Evolutionary conservation across 92 coral and sea anemone species (phyloP).

Genomic region (Hydrozoanthus gracilis): DNA sequence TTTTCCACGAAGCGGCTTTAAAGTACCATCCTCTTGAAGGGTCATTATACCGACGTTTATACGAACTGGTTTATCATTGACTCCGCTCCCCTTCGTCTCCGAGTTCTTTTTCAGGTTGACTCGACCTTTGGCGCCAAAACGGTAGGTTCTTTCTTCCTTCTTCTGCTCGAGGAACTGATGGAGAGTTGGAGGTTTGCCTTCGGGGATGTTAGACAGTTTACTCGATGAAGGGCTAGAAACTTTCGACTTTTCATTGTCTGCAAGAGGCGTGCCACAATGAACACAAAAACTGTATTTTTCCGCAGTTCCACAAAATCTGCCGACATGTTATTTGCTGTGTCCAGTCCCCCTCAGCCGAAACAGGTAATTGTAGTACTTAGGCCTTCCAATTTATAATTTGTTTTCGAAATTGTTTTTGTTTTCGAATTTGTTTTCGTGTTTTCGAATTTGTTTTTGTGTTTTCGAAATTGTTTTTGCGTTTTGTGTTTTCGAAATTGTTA

Average conservation of each 20-base stretch:
- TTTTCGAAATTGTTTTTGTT: slow-evolving; percentile 12
- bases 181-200: slow-evolving; percentile 30
- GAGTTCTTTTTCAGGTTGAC: slow-evolving; percentile 26
- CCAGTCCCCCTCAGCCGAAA: slow-evolving; percentile 20
- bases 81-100: slow-evolving; percentile 19
- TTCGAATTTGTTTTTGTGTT: too few relatives aligned
- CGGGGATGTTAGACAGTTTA: slow-evolving; percentile 27
- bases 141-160: slow-evolving; percentile 26
- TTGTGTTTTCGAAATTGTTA: too few relatives aligned
- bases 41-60: slow-evolving; percentile 22
- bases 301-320: slow-evolving; percentile 18
- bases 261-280: not conserved
- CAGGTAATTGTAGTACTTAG: too few relatives aligned
- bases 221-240: slow-evolving; percentile 12
- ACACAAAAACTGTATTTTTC: slow-evolving; percentile 18
- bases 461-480: too few relatives aligned
- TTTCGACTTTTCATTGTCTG: slow-evolving; percentile 11
- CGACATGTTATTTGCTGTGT: not conserved
- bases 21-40: slow-evolving; percentile 35
- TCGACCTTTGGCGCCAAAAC: slow-evolving; percentile 26
- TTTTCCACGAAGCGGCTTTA: slow-evolving; percentile 29
- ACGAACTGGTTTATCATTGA: slow-evolving; percentile 16
- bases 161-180: slow-evolving; percentile 31
- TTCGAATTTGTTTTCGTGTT: too few relatives aligned
- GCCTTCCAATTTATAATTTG: too few relatives aligned